These are phyloP conservation scores for Sebastes ruberrimus DNA, from an alignment of 2,797 vertebrate species.

Conservation along the genomic window DNA sequence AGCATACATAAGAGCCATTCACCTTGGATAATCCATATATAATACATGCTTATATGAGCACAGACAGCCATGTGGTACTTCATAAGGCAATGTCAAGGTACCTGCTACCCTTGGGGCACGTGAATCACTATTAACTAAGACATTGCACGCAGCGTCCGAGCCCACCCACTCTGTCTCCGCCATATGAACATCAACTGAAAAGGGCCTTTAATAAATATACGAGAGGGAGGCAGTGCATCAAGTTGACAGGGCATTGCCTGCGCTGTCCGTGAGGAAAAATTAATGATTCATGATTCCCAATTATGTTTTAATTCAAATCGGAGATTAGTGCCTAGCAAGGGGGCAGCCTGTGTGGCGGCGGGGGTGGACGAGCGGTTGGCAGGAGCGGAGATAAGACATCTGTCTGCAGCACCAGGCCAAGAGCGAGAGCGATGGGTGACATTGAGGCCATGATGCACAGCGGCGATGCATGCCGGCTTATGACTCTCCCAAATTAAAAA, in stretches of 20 bases:
- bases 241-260: constrained; percentile 56
- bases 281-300: constrained; percentile 76
- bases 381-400: constrained; percentile 63
- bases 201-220: constrained; percentile 60
- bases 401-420: constrained; percentile 64
- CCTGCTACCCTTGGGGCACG: constrained; percentile 33
- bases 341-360: constrained; percentile 42
- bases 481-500: too few species aligned
- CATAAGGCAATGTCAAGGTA: constrained; percentile 42
- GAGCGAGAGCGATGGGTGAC: constrained; percentile 30
- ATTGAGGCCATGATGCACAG: constrained; percentile 5
- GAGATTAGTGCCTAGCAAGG: constrained; percentile 63
- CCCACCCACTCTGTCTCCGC: constrained; percentile 36
- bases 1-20: constrained; percentile 9
- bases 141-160: neutral
- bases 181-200: constrained; percentile 37
- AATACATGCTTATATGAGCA: constrained; percentile 36
- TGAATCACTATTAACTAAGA: constrained; percentile 53
- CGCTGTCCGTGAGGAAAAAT: constrained; percentile 41
- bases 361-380: constrained; percentile 51
- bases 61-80: constrained; percentile 34
- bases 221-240: constrained; percentile 61
- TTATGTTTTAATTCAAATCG: constrained; percentile 78
- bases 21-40: constrained; percentile 43
- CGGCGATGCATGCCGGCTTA: too few species aligned